Evolutionary conservation across 2,113 vertebrate species (phyloP), one percentile per base, ranked within the genome.

Genomic region (Alligator mississippiensis): DNA sequence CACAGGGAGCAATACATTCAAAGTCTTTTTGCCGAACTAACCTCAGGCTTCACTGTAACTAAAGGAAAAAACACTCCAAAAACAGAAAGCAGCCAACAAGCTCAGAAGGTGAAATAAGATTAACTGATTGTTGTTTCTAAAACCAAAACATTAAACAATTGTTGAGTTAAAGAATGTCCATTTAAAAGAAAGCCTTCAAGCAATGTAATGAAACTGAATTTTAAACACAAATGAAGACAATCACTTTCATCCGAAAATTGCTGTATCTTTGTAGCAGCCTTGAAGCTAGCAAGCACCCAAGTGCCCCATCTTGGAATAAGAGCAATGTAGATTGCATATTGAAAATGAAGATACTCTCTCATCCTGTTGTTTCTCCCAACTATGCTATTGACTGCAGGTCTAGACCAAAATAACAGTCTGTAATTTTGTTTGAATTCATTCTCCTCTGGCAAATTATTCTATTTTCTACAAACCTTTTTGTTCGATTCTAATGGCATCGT

Each of bases 341-440:
- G 79, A 66, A 96, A 93, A 70, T 7, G 0, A 95, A 75, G 58
- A 5, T 6, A 17, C 25, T 86, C 34, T 77, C 12, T 84, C 10
- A 74, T 72, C 5, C 25, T 89, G 28, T 70, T 95, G 59, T 85
- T 97, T 87, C 90, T 78, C 59, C 72, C 89, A 94, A 93, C 75
- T 84, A 58, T 79, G 57, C 79, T 86, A 61, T 81, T 92, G 93
- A 93, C 34, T 77, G 27, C 54, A 90, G 82, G 47, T 87, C 64
- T 95, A 90, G 85, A 87, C 30, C 10, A 90, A 57, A 92, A 19
- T 82, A 93, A 90, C 59, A 90, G 60, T 54, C 76, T 28, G 82
- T 84, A 95, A 96, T 88, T 93, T 90, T 77, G 47, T 82, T 95
- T 92, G 55, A 94, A 94, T 27, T 72, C 76, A 91, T n/a, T 93